These are phyloP conservation scores for Talpa occidentalis DNA, from an alignment of 2,113 vertebrate species.

Conservation along the genomic window DNA sequence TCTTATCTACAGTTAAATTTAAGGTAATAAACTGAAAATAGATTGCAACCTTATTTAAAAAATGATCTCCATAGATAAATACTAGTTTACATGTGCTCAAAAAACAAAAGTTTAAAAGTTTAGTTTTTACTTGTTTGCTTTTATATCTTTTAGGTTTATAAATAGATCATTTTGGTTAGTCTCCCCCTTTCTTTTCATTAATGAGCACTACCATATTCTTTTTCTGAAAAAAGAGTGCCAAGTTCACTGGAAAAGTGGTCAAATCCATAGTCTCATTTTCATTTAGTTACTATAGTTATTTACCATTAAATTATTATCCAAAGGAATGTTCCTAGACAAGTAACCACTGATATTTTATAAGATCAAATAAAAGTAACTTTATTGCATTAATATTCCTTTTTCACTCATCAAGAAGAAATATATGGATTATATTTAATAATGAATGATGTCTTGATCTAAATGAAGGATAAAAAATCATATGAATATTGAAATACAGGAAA, in stretches of 20 bases:
- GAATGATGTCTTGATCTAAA: background rate
- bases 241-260: background rate
- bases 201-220: background rate
- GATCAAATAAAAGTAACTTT: slow-evolving; percentile 40
- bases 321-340: slow-evolving; percentile 7
- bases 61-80: background rate
- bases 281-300: background rate
- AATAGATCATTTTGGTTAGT: slow-evolving; percentile 17
- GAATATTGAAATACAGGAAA: too few species aligned
- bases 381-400: slow-evolving; percentile 20
- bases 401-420: slow-evolving; percentile 33
- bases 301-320: background rate
- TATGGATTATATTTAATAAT: background rate
- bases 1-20: slow-evolving; percentile 24
- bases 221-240: slow-evolving; percentile 30
- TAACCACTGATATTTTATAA: slow-evolving; percentile 22
- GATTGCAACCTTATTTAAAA: slow-evolving; percentile 9
- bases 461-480: too few species aligned
- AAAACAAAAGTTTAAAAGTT: slow-evolving; percentile 34
- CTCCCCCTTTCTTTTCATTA: slow-evolving; percentile 22
- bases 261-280: background rate
- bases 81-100: background rate
- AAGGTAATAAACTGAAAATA: slow-evolving; percentile 49
- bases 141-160: slow-evolving; percentile 1
- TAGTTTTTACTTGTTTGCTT: slow-evolving; percentile 32